A percentile compares a stretch with the other conserved stretches of the same genome.
phyloP scores from a whole-genome alignment of 2,797 vertebrate genomes.

The Melanogrammus aeglefinus region DNA sequence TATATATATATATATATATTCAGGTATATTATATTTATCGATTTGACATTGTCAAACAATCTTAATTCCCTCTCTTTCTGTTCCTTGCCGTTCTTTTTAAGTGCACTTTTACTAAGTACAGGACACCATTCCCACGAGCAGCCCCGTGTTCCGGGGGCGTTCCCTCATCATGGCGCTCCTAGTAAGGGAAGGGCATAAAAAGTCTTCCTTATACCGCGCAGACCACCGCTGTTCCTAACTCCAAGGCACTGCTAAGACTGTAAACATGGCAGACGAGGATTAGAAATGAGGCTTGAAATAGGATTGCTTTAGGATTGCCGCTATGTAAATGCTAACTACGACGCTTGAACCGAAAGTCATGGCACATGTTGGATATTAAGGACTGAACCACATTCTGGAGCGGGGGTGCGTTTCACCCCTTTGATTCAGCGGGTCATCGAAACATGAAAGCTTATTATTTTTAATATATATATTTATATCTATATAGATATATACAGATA shows the following conservation, averaged over 20 bases:
- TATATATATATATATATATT: conserved; percentile 4
- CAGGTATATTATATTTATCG: neutral
- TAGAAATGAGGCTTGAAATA: neutral
- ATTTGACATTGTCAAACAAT: neutral
- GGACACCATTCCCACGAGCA: conserved; percentile 36
- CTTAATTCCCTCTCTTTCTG: neutral
- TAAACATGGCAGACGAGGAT: conserved; percentile 71
- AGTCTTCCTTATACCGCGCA: conserved; percentile 34
- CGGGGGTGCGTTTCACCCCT: neutral
- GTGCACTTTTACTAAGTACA: conserved; percentile 27
- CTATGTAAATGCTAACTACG: conserved; percentile 36
- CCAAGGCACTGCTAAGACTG: conserved; percentile 79
- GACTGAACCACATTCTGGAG: conserved; percentile 27
- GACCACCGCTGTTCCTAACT: conserved; percentile 44
- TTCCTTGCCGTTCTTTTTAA: conserved; percentile 3
- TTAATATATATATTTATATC: conserved; percentile 22
- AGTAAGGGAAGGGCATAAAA: neutral
- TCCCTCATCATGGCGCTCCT: neutral
- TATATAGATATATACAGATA: conserved; percentile 40
- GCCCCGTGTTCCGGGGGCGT: neutral
- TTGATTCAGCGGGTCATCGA: neutral
- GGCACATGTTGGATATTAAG: conserved; percentile 51
- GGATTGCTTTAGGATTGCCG: conserved; percentile 38
- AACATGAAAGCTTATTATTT: neutral
- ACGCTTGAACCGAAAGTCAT: conserved; percentile 45